These are phyloP conservation scores for Tanypteryx hageni DNA, from an alignment of 2,888 invertebrate species.

Conservation along the genomic window DNA sequence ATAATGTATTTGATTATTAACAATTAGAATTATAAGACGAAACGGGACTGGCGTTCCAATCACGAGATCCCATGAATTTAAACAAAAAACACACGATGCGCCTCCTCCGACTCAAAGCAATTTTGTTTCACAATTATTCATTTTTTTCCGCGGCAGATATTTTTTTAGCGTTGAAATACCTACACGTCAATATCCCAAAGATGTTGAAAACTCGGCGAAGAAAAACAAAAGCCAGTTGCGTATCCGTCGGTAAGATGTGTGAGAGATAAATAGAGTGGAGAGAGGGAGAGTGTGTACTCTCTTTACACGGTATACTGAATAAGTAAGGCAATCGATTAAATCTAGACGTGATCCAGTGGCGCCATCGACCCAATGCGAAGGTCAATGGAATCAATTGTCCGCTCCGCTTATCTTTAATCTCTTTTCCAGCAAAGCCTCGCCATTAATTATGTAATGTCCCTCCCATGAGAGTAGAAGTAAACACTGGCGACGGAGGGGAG, in stretches of 20 bases:
- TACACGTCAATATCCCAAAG: no score
- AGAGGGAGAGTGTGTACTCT: not conserved
- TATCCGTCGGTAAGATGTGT: not conserved
- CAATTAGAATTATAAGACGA: no score
- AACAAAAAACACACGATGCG: no score
- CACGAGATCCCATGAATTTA: no score
- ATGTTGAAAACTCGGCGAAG: not conserved
- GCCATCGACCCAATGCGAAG: constrained; percentile 16
- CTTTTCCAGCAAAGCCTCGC: not conserved
- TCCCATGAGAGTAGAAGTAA: not conserved
- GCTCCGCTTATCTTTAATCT: constrained; percentile 20
- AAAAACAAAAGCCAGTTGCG: not conserved
- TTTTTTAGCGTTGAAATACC: no score
- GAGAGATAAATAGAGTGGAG: not conserved
- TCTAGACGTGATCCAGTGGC: not conserved
- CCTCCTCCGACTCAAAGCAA: no score
- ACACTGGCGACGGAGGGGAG: not conserved
- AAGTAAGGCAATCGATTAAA: constrained; percentile 45
- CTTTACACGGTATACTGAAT: constrained; percentile 27
- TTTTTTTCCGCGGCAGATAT: no score
- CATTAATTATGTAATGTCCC: not conserved
- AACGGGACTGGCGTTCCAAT: no score
- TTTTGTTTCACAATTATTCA: no score
- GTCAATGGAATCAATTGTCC: constrained; percentile 24
- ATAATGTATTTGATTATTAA: no score